Conservation (phyloP, 2,888 invertebrate genomes). For the Rhimphoctona megacephalus region DNA sequence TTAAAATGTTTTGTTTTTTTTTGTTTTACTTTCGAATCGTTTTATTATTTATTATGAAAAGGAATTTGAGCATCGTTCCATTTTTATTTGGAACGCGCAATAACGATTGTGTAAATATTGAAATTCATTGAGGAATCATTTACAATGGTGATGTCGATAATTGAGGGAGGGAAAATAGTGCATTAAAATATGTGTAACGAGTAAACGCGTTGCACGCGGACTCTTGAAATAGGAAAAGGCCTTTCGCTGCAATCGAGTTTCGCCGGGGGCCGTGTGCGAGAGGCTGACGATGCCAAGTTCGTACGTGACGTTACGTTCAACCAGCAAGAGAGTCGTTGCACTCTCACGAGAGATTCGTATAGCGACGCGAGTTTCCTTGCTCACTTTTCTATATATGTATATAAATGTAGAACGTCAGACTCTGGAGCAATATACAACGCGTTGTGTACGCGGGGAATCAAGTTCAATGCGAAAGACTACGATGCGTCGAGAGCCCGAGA, state of each 20-base stretch:
- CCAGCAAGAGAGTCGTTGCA: slow-evolving; percentile 63
- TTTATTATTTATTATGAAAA: not conserved
- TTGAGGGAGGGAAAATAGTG: slow-evolving; percentile 3
- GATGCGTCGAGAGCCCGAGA: slow-evolving; percentile 1
- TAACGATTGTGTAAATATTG: not conserved
- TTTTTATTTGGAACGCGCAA: not conserved
- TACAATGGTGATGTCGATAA: not conserved
- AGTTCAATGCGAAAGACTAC: slow-evolving; percentile 74
- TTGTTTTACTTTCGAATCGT: not conserved
- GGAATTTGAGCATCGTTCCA: not conserved
- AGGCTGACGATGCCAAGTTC: slow-evolving; percentile 60
- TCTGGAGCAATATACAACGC: slow-evolving; percentile 53
- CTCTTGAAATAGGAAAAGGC: slow-evolving; percentile 58
- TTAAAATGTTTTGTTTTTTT: no score
- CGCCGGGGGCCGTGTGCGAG: slow-evolving; percentile 36
- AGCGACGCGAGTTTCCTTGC: slow-evolving; percentile 47
- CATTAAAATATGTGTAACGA: slow-evolving; percentile 27
- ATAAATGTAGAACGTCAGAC: slow-evolving; percentile 30
- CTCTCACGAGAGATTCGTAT: slow-evolving; percentile 56
- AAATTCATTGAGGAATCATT: not conserved
- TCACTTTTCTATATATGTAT: not conserved
- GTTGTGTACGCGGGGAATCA: slow-evolving; percentile 73
- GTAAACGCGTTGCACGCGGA: slow-evolving; percentile 19
- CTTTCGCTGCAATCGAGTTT: slow-evolving; percentile 62
- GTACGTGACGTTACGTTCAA: slow-evolving; percentile 64